Evolutionary conservation across 2,888 invertebrate genomes (phyloP), one percentile per base, ranked within the genome.

Genomic region (Notodonta dromedarius): DNA sequence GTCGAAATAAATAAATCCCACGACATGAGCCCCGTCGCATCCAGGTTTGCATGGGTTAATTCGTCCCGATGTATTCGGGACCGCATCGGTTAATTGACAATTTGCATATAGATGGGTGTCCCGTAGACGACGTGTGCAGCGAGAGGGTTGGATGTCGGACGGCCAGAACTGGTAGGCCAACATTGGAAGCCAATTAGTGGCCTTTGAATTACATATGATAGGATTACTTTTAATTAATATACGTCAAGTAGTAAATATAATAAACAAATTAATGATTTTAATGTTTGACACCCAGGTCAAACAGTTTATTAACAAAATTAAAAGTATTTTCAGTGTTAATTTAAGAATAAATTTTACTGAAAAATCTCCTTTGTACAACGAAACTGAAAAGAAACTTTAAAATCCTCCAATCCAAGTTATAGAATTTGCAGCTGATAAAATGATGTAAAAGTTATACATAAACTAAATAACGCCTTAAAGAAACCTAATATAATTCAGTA

Each of bases 81-180:
- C 51, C 60, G 63, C 63, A 32, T 39, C 62, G 58, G 65, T 65
- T 73, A 76, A 77, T 77, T 76, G 74, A 57, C 73, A 74, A 77
- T 78, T 78, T 78, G 67, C 74, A 77, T 78, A 69, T 69, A 73
- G 66, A 77, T 74, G 62, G 62, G 53, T 32, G 32, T 14, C 12
- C 52, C 12, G 51, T 24, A 53, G 13, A 32, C 53, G 13, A 0
- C 46, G 46, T n/a, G 12, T n/a, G 35, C 53, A 35, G 32, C 13
- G 13, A 7, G 35, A 53, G 35, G 53, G 53, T 5, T 35, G 50
- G 16, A 3, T 50, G 50, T 11, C 16, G 14, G 5, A 14, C 50
- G 50, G 46, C 7, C 46, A n/a, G n/a, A n/a, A 46, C 35, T 7
- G 13, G n/a, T n/a, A 11, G 42, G 9, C 46, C 46, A 46, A 46